Evolutionary conservation across 1,140 invertebrate genomes (phyloP).

Genomic region (Zophobas morio): DNA sequence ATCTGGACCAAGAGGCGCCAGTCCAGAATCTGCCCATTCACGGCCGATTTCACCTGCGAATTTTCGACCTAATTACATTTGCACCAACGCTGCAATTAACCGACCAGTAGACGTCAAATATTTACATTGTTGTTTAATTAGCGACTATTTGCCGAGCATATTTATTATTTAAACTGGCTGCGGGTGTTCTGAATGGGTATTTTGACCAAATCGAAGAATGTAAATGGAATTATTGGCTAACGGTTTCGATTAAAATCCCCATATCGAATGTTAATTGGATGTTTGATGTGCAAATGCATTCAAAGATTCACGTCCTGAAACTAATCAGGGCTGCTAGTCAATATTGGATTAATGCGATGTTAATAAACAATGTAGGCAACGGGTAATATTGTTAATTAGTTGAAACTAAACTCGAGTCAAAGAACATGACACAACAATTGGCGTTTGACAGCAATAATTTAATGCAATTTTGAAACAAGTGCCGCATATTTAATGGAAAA

Average conservation of each 20-base stretch:
- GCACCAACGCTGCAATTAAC: slow-evolving; percentile 46
- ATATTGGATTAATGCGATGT: slow-evolving; percentile 11
- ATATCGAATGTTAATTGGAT: slow-evolving; percentile 38
- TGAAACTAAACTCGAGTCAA: too few species aligned
- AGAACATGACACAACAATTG: too few species aligned
- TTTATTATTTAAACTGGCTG: slow-evolving; percentile 33
- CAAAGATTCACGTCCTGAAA: slow-evolving; percentile 32
- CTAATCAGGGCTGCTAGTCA: slow-evolving; percentile 16
- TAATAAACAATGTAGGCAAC: background rate
- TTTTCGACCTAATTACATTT: slow-evolving; percentile 47
- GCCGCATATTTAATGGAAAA: too few species aligned
- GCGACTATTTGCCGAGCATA: slow-evolving; percentile 21
- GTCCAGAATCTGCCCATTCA: slow-evolving; percentile 29
- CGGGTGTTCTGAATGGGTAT: slow-evolving; percentile 10
- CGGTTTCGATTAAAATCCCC: slow-evolving; percentile 37
- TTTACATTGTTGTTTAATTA: slow-evolving; percentile 42
- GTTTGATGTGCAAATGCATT: slow-evolving; percentile 42
- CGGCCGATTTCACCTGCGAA: slow-evolving; percentile 30
- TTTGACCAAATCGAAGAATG: slow-evolving; percentile 33
- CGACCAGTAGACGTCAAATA: slow-evolving; percentile 41
- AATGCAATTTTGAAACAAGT: too few species aligned
- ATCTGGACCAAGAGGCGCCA: slow-evolving; percentile 22
- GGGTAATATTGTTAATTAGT: background rate
- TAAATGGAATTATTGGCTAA: slow-evolving; percentile 31
- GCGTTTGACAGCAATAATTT: background rate